These are phyloP conservation scores for Orientallactaga bullata DNA, from an alignment of 2,113 vertebrate genomes.

Conservation along the genomic window DNA sequence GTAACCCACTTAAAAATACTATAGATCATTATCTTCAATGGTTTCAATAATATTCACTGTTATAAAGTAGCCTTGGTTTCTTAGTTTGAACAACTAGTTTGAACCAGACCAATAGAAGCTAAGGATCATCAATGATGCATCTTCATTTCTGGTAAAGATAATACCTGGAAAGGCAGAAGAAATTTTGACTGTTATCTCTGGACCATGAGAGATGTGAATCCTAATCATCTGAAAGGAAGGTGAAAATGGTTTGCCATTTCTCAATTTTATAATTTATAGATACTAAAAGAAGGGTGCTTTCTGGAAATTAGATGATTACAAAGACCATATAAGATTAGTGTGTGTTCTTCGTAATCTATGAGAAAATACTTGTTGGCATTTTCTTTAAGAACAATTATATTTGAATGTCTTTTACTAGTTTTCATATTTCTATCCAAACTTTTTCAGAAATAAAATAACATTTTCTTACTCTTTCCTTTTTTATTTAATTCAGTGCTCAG, in stretches of 20 bases:
- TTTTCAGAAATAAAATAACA: background rate
- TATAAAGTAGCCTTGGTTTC: background rate
- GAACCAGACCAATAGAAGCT: background rate
- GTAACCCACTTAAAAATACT: background rate
- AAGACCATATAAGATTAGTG: conserved; percentile 40
- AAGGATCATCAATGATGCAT: background rate
- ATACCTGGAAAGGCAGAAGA: background rate
- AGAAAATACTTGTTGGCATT: background rate
- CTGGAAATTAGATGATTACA: background rate
- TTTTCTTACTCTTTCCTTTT: background rate
- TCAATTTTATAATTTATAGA: conserved; percentile 24
- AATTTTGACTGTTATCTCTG: background rate
- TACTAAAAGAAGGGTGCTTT: conserved; percentile 6
- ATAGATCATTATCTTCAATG: background rate
- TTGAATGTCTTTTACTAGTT: conserved; percentile 16
- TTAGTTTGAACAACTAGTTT: background rate
- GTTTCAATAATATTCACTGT: background rate
- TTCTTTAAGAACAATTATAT: conserved; percentile 8
- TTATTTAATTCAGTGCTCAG: background rate
- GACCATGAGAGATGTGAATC: background rate
- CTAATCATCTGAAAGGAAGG: background rate
- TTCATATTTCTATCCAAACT: background rate
- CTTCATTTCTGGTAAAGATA: conserved; percentile 11
- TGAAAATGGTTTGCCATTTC: background rate
- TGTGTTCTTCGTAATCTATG: background rate